phyloP scores from a whole-genome alignment of 2,113 vertebrate genomes.

The Hippocampus guttulatus region DNA sequence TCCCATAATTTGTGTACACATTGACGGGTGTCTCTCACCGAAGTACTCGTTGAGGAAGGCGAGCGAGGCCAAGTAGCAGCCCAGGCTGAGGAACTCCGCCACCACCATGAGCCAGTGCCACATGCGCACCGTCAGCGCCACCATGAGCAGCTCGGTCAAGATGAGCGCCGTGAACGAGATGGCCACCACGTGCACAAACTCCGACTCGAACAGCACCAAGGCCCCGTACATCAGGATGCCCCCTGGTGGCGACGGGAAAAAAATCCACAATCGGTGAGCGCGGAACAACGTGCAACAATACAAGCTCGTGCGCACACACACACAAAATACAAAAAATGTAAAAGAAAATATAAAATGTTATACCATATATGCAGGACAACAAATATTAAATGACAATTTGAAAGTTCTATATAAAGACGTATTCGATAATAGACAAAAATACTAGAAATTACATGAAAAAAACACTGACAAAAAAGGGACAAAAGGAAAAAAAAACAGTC shows the following conservation, averaged over 20 bases:
- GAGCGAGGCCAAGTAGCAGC: conserved; percentile 92
- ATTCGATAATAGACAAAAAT: too few species aligned
- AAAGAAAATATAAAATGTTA: too few species aligned
- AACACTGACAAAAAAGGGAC: too few species aligned
- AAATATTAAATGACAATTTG: too few species aligned
- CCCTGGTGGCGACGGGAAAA: conserved; percentile 72
- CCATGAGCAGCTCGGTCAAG: conserved; percentile 96
- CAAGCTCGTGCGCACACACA: too few species aligned
- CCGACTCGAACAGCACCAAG: conserved; percentile 90
- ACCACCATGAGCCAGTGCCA: conserved; percentile 99
- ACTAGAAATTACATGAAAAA: too few species aligned
- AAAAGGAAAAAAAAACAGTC: too few species aligned
- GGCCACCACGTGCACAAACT: conserved; percentile 95
- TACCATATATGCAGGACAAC: too few species aligned
- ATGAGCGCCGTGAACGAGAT: conserved; percentile 97
- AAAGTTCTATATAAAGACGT: too few species aligned
- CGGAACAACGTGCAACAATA: too few species aligned
- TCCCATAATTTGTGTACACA: too few species aligned
- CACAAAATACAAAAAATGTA: neutral
- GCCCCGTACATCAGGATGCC: conserved; percentile 95
- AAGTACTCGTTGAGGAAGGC: conserved; percentile 97
- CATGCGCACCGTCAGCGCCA: conserved; percentile 89
- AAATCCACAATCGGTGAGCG: too few species aligned
- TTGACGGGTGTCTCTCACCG: conserved; percentile 61
- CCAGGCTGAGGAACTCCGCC: conserved; percentile 92